Evolutionary conservation across 2,888 invertebrate species (phyloP).

Genomic region (Amiota communis): DNA sequence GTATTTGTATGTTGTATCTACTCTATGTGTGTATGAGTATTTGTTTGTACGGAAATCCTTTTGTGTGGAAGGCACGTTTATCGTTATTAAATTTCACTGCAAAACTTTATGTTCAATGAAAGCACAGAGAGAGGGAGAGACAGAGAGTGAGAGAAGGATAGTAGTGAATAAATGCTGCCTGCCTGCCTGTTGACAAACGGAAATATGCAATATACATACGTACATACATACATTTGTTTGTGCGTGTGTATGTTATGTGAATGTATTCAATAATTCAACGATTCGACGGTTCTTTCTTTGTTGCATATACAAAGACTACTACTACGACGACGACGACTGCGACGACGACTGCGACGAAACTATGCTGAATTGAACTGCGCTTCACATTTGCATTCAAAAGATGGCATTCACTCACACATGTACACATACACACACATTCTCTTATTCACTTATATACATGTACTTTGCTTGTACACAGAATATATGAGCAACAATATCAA

Average conservation of each 20-base stretch:
- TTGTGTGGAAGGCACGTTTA: slow-evolving; percentile 59
- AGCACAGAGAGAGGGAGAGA: not conserved
- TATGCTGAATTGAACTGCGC: slow-evolving; percentile 54
- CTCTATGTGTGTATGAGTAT: slow-evolving; percentile 20
- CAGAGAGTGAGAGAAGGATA: no score
- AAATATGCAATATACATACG: no score
- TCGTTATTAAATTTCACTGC: slow-evolving; percentile 62
- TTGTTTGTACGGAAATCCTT: slow-evolving; percentile 12
- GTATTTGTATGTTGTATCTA: not conserved
- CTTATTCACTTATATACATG: no score
- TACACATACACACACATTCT: no score
- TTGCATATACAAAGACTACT: not conserved
- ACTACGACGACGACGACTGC: slow-evolving; percentile 46
- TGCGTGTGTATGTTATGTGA: slow-evolving; percentile 31
- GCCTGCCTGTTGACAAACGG: slow-evolving; percentile 9
- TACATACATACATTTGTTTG: slow-evolving; percentile 8
- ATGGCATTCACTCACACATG: slow-evolving; percentile 45
- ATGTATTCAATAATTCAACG: slow-evolving; percentile 60
- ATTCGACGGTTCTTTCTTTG: slow-evolving; percentile 54
- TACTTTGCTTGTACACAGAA: no score
- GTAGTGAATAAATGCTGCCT: not conserved
- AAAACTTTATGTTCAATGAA: slow-evolving; percentile 45
- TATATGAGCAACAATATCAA: no score
- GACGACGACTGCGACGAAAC: slow-evolving; percentile 29
- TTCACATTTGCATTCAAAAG: slow-evolving; percentile 62